Evolutionary conservation across 2,113 vertebrate genomes (phyloP).

Genomic region (Prunella himalayana): DNA sequence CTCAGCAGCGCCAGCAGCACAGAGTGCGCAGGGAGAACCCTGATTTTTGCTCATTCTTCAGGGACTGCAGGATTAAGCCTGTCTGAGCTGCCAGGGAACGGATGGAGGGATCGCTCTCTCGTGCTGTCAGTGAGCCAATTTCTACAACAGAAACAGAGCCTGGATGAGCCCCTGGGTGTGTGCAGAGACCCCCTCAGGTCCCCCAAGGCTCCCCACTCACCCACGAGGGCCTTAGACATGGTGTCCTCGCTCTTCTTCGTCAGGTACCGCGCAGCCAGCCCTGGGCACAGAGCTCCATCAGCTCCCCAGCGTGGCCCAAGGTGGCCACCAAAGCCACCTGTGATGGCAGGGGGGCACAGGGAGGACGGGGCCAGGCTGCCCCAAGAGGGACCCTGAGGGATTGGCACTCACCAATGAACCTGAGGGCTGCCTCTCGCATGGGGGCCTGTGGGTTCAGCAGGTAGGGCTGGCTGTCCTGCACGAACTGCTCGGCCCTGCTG

Average conservation of each 20-base stretch:
- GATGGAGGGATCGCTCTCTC: neutral
- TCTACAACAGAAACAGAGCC: neutral
- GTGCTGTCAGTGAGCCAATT: fast-evolving
- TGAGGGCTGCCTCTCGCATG: no score
- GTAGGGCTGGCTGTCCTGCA: no score
- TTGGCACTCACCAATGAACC: neutral
- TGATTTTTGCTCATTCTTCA: fast-evolving
- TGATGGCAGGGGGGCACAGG: neutral
- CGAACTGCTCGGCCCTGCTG: no score
- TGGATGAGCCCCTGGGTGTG: no score
- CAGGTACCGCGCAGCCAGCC: neutral
- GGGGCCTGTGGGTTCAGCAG: no score
- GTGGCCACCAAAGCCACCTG: neutral
- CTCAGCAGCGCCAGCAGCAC: neutral
- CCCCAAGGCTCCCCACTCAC: neutral
- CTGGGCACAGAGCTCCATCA: neutral
- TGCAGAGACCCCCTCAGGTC: neutral
- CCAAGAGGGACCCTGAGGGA: neutral
- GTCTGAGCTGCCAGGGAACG: neutral
- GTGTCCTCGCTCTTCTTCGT: neutral
- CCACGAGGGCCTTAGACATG: neutral
- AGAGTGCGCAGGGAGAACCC: fast-evolving
- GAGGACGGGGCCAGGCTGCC: no score
- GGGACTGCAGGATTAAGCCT: neutral
- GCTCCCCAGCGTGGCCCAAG: neutral